These are phyloP conservation scores for Enteromius paludinosus DNA, from an alignment of 2,797 vertebrate genomes.

Conservation along the genomic window DNA sequence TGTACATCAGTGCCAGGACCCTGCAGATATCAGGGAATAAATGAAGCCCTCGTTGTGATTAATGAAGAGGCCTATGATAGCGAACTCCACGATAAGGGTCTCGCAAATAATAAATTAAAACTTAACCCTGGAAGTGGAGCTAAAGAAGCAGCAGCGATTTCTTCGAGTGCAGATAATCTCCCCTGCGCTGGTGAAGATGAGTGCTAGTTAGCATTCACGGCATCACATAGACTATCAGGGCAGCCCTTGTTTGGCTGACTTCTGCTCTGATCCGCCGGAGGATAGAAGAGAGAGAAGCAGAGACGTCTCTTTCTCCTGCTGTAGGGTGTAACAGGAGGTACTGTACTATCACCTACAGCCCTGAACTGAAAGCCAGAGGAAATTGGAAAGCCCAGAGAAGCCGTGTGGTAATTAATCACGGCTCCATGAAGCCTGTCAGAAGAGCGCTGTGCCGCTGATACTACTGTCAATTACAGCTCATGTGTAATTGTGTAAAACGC, in stretches of 20 bases:
- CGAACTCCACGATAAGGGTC: slow-evolving; percentile 81
- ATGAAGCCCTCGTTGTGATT: slow-evolving; percentile 81
- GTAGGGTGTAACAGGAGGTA: slow-evolving; percentile 81
- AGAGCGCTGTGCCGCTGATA: slow-evolving; percentile 86
- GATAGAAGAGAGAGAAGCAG: slow-evolving; percentile 67
- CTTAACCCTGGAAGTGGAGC: slow-evolving; percentile 69
- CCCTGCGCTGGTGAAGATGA: slow-evolving; percentile 47
- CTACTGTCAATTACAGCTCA: slow-evolving; percentile 89
- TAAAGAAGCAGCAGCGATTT: slow-evolving; percentile 48
- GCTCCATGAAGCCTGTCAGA: slow-evolving; percentile 91
- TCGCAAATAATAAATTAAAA: slow-evolving; percentile 85
- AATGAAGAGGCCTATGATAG: slow-evolving; percentile 82
- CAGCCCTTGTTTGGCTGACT: slow-evolving; percentile 68
- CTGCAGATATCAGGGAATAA: slow-evolving; percentile 80
- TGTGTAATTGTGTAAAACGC: slow-evolving; percentile 86
- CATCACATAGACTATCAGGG: slow-evolving; percentile 59
- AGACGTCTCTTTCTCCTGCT: slow-evolving; percentile 17
- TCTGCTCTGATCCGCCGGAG: slow-evolving; percentile 69
- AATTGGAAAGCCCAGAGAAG: slow-evolving; percentile 86
- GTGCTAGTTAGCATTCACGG: slow-evolving; percentile 50
- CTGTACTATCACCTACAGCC: slow-evolving; percentile 78
- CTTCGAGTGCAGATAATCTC: slow-evolving; percentile 62
- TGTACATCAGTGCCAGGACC: slow-evolving; percentile 83
- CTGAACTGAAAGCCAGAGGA: slow-evolving; percentile 83
- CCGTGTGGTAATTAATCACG: slow-evolving; percentile 95